Evolutionary conservation across 2,113 vertebrate genomes (phyloP).

Genomic region (Numida meleagris): DNA sequence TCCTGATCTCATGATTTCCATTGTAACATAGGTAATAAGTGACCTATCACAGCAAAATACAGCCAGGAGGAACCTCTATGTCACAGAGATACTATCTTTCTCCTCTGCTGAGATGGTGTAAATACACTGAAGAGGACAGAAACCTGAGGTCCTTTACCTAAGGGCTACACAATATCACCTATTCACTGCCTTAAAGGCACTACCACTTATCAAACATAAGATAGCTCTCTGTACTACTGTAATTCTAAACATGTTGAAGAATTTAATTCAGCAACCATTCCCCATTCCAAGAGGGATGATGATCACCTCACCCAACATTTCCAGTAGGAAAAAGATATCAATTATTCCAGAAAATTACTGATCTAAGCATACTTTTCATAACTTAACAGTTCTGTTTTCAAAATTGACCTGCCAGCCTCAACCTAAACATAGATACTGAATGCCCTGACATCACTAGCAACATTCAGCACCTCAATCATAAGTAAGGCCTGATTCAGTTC

Average conservation of each 20-base stretch:
- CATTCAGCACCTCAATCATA: not conserved
- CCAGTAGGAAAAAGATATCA: not conserved
- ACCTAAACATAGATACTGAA: not conserved
- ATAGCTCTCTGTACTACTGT: rapidly evolving
- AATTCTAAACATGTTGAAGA: not conserved
- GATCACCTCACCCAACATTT: not conserved
- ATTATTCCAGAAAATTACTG: not conserved
- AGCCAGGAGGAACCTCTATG: not conserved
- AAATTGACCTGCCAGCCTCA: not conserved
- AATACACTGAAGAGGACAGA: not conserved
- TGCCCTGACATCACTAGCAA: not conserved
- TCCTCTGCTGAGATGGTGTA: not conserved
- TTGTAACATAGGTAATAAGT: not conserved
- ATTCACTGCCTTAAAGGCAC: not conserved
- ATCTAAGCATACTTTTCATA: not conserved
- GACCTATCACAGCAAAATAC: not conserved
- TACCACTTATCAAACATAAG: not conserved
- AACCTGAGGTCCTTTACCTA: not conserved
- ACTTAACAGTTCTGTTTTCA: not conserved
- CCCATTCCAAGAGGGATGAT: not conserved
- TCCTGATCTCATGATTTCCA: not conserved
- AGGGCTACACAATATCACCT: not conserved
- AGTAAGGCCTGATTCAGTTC: not conserved
- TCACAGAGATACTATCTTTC: not conserved
- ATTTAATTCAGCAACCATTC: not conserved